Evolutionary conservation across 2,113 vertebrate genomes (phyloP), one percentile per base, ranked within the genome.

Genomic region (Thomomys bottae): DNA sequence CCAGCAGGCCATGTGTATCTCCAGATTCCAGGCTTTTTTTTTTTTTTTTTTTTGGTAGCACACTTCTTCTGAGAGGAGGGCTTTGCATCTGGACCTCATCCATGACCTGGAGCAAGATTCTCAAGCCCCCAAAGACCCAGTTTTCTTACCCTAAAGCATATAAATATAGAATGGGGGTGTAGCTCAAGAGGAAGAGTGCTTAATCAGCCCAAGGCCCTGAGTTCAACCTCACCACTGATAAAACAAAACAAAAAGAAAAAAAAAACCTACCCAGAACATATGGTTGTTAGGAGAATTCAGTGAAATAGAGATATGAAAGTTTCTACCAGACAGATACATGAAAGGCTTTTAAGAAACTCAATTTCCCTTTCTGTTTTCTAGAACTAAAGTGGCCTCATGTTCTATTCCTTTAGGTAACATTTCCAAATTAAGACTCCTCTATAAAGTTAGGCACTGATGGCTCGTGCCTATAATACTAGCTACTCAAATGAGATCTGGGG

Each of bases 371-470:
- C n/a, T 34, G 1, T 72, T 57, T 77, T 67, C 73, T 42, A 71
- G 34, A 84, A n/a, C 32, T 80, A 67, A 93, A 89, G 86, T 83
- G 36, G 57, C 32, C 72, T 81, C 73, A 20, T 49, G 54, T 94
- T 15, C 20, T 6, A 4, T 34, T 82, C n/a, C 71, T 30, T 30
- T 91, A 76, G 26, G 38, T 34, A 77, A 36, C 36, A 36, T 59
- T 93, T 94, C 59, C 79, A 40, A 57, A 57, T 32, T 77, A 54
- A 92, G 40, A 12, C 9, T n/a, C 32, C 3, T 23, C n/a, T 45
- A 1, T 5, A 23, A 23, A 54, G 49, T 15, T 17, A 54, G 49
- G 17, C 49, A 54, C 49, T 15, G 18, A 15, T 54, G 49, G 49
- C 49, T 17, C 49, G 18, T 15, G 2, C 49, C 49, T 54, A 15